A percentile compares a stretch with the other conserved stretches of the same genome.
Evolutionary conservation across 1,140 invertebrate species (phyloP).

Genomic region (Telenomus remus): DNA sequence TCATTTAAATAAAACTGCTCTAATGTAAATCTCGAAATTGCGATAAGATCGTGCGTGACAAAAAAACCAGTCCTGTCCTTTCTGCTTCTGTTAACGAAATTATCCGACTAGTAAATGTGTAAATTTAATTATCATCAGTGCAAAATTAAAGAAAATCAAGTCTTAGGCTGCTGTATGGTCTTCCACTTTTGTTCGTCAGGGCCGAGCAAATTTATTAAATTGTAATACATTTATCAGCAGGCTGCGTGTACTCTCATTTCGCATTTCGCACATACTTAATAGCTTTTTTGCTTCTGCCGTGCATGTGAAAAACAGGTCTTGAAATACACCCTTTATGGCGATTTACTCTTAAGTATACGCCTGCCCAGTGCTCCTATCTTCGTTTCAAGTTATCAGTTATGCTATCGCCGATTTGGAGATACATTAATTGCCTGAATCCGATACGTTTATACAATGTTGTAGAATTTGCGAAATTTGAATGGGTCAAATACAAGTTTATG

Average conservation of each 20-base stretch:
- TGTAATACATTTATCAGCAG: constrained; percentile 54
- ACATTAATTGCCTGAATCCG: constrained; percentile 50
- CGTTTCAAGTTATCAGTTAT: constrained; percentile 47
- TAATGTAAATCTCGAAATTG: constrained; percentile 43
- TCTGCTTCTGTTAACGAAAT: constrained; percentile 23
- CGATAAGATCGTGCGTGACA: constrained; percentile 22
- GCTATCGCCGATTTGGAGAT: constrained; percentile 46
- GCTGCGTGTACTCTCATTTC: constrained; percentile 43
- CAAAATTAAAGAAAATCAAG: constrained; percentile 32
- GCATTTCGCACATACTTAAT: constrained; percentile 55
- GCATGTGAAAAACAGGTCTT: constrained; percentile 55
- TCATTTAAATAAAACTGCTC: constrained; percentile 33
- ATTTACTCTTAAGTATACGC: constrained; percentile 48
- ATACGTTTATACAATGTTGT: constrained; percentile 37
- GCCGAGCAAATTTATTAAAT: constrained; percentile 53
- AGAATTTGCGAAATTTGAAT: constrained; percentile 12
- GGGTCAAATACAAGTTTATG: background rate
- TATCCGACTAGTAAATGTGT: constrained; percentile 37
- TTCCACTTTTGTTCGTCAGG: constrained; percentile 23
- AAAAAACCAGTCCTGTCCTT: constrained; percentile 11
- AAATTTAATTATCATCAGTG: constrained; percentile 50
- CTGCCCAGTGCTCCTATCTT: constrained; percentile 47
- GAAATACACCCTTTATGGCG: constrained; percentile 57
- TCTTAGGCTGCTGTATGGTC: background rate
- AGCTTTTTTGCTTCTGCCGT: constrained; percentile 29